phyloP scores from a whole-genome alignment of 2,888 invertebrate genomes.

The Thysanoteuthis rhombus region DNA sequence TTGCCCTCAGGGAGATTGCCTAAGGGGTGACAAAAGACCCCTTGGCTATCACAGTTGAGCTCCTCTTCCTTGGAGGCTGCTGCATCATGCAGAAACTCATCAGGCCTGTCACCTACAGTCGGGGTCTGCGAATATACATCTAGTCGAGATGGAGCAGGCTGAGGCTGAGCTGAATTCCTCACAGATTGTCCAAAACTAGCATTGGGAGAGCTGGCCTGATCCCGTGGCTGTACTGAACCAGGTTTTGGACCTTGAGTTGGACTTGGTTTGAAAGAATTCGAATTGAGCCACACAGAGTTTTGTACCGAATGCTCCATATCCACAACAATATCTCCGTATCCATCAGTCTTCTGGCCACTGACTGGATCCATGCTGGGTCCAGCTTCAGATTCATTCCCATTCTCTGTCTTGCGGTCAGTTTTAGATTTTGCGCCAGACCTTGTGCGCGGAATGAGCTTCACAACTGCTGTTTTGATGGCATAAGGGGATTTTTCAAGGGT shows the following conservation, averaged over 20 bases:
- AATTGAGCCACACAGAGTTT: not conserved
- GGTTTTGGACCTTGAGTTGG: not conserved
- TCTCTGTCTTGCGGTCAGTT: conserved; percentile 32
- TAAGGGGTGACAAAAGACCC: not conserved
- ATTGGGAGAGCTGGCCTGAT: not conserved
- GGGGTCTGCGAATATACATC: not conserved
- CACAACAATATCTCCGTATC: conserved; percentile 47
- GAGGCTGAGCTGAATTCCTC: not conserved
- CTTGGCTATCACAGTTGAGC: not conserved
- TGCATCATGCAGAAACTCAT: not conserved
- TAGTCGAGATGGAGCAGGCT: not conserved
- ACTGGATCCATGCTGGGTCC: conserved; percentile 31
- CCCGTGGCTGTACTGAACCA: not conserved
- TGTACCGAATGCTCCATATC: conserved; percentile 32
- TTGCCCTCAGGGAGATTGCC: not conserved
- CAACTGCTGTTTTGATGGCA: conserved; percentile 43
- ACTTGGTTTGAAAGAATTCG: not conserved
- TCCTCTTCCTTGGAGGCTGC: not conserved
- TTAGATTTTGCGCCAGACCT: conserved; percentile 33
- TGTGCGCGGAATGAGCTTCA: conserved; percentile 43
- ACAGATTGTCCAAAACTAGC: not conserved
- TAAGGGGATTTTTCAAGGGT: conserved; percentile 14
- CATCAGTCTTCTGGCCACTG: conserved; percentile 48
- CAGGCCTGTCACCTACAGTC: not conserved
- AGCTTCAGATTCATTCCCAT: conserved; percentile 34